Evolutionary conservation across 1,140 invertebrate genomes (phyloP).

Genomic region (Drosophila nigrodunni): DNA sequence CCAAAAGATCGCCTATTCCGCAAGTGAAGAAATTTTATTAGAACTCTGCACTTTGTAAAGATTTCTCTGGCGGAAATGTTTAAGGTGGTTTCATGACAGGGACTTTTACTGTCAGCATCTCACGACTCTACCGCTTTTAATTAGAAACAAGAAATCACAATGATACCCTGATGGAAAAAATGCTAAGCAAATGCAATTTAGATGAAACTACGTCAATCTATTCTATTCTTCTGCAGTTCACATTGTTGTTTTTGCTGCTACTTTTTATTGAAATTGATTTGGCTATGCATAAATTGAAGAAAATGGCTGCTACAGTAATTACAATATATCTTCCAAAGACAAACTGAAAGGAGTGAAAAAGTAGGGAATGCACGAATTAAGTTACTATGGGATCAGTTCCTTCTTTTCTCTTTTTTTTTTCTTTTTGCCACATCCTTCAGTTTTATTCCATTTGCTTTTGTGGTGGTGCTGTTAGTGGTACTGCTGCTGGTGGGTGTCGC

Average conservation of each 20-base stretch:
- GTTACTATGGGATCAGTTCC: constrained; percentile 1
- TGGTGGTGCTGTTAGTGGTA: not conserved
- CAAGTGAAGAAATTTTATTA: no score
- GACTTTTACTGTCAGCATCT: no score
- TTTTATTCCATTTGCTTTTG: constrained; percentile 15
- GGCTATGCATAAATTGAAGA: constrained; percentile 79
- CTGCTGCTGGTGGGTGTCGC: constrained; percentile 28
- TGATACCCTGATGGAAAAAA: not conserved
- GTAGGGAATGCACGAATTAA: not conserved
- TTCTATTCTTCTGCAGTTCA: not conserved
- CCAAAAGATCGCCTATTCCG: no score
- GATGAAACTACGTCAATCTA: constrained; percentile 24
- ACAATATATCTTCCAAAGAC: constrained; percentile 72
- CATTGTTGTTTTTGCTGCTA: constrained; percentile 38
- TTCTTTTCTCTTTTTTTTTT: no score
- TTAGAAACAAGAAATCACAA: constrained; percentile 53
- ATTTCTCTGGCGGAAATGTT: no score
- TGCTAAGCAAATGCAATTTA: constrained; percentile 46
- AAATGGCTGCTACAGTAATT: constrained; percentile 61
- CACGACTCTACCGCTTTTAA: constrained; percentile 47
- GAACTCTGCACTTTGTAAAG: no score
- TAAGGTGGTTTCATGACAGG: no score
- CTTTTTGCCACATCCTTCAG: constrained; percentile 4
- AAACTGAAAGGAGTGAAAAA: constrained; percentile 17
- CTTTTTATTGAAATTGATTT: constrained; percentile 80